Percentiles rank a stretch among this genome's conserved stretches.
phyloP scores from a whole-genome alignment of 2,888 invertebrate species.

The Apodemia mormo region DNA sequence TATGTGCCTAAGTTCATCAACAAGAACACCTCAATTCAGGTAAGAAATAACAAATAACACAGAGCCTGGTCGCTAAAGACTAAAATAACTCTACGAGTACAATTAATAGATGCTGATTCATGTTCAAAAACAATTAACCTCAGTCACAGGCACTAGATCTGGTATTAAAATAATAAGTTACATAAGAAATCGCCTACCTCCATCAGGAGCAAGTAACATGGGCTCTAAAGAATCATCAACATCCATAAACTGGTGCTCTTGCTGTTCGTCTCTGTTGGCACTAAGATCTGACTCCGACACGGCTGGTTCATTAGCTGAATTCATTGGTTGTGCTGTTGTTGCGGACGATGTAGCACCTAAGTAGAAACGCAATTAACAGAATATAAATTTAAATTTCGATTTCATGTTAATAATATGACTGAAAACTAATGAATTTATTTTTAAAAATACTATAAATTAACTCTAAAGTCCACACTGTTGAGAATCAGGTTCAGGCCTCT shows the following conservation, averaged over 20 bases:
- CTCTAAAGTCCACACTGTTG: too few species aligned
- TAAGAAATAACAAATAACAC: too few species aligned
- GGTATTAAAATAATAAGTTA: background rate
- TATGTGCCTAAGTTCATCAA: too few species aligned
- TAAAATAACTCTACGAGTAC: too few species aligned
- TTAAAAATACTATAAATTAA: too few species aligned
- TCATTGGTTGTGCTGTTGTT: constrained; percentile 62
- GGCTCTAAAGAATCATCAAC: constrained; percentile 82
- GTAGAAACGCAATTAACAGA: background rate
- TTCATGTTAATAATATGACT: too few species aligned
- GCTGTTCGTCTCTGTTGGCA: constrained; percentile 64
- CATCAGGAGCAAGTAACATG: constrained; percentile 81
- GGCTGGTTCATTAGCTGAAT: constrained; percentile 61
- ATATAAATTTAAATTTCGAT: background rate
- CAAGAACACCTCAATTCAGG: too few species aligned
- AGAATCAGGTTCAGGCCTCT: too few species aligned
- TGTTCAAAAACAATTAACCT: too few species aligned
- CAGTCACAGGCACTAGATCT: background rate
- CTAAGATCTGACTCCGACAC: constrained; percentile 62
- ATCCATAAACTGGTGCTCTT: constrained; percentile 80
- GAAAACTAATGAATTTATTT: too few species aligned
- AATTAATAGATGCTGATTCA: too few species aligned
- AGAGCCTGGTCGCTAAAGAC: too few species aligned
- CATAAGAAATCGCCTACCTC: constrained; percentile 51
- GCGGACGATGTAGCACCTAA: constrained; percentile 58